These are phyloP conservation scores for Tychaedon coryphoeus DNA, from an alignment of 2,113 vertebrate species.

Conservation along the genomic window DNA sequence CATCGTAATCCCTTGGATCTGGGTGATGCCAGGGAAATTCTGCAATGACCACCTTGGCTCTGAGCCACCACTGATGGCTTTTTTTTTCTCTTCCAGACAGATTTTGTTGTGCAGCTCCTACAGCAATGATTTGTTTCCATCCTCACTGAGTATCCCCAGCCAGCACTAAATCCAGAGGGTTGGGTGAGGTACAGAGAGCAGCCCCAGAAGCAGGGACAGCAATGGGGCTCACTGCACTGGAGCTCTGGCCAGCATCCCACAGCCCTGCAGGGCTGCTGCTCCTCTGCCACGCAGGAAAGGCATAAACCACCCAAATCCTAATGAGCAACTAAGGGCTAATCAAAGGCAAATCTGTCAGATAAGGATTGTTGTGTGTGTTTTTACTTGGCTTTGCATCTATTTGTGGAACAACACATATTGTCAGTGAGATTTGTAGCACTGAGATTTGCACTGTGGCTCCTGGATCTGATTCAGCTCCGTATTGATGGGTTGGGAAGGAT, in stretches of 20 bases:
- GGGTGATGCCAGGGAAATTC: not conserved
- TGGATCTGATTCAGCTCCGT: slow-evolving; percentile 34
- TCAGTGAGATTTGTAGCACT: slow-evolving; percentile 26
- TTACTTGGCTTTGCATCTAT: slow-evolving; percentile 16
- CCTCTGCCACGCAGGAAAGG: not conserved
- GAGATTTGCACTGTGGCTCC: slow-evolving; percentile 23
- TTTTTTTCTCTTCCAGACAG: not conserved
- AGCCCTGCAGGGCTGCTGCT: not conserved
- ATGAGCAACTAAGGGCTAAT: slow-evolving; percentile 48
- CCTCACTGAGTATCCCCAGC: not conserved
- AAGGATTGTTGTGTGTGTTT: not conserved
- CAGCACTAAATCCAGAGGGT: fast-evolving
- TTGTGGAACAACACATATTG: slow-evolving; percentile 39
- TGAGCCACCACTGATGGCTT: not conserved
- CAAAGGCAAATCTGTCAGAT: slow-evolving; percentile 25
- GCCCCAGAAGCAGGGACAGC: not conserved
- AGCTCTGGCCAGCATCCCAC: not conserved
- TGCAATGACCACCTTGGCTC: not conserved
- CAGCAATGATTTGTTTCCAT: not conserved
- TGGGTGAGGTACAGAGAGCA: not conserved
- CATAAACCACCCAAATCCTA: not conserved
- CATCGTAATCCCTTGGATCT: not conserved
- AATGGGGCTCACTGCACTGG: not conserved
- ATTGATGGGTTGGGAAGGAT: not conserved
- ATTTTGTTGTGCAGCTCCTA: not conserved